Base-by-base conservation (phyloP, 2,888 invertebrate genomes). In the Euplexia lucipara region DNA sequence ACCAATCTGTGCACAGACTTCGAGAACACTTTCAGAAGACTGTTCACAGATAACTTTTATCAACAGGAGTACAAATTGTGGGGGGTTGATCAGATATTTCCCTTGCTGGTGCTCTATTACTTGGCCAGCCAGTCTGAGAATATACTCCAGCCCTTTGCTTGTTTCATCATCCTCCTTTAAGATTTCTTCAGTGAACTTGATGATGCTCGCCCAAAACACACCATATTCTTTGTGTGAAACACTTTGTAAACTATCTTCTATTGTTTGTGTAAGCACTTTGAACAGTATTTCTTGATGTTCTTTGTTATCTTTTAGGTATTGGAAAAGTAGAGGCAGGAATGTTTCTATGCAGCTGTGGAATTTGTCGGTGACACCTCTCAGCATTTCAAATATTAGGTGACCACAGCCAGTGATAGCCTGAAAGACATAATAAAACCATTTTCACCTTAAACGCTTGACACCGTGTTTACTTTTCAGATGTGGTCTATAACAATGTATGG, bases 341-440 rank as follows among this genome's bases (percentile, higher is more conserved):
- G 96, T 95, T 56, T 97, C 97, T 1, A 98, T 96, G 82, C 97
- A 97, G 74, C 97, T 98, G 88, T 99, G 99, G 86, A 99, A 98
- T 83, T 98, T 97, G 0, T 97, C 97, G 66, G 96, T 95, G 0
- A 98, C 97, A 34, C 99, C 99, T 85, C 97, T 97, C 45, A 99
- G 90, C 61, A 98, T 97, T 95, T 99, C 98, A 93, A 98, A 99
- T 62, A 99, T 95, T 22, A 99, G 95, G 79, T 97, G 97, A 0
- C 98, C 98, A 90, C 98, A 97, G 6, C 99, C 99, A 56, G 96
- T 90, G 16, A 97, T 93, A 70, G 97, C 97, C 97, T 97, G 90
- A 69, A 95, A 79, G 70, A 83, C 7, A 57, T 32, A 18, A 67
- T 16, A 3, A 58, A 5, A 61, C 0, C 47, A 18, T 30, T 20